phyloP scores from a whole-genome alignment of 2,113 vertebrate species.

The Ceyx melanurus region DNA sequence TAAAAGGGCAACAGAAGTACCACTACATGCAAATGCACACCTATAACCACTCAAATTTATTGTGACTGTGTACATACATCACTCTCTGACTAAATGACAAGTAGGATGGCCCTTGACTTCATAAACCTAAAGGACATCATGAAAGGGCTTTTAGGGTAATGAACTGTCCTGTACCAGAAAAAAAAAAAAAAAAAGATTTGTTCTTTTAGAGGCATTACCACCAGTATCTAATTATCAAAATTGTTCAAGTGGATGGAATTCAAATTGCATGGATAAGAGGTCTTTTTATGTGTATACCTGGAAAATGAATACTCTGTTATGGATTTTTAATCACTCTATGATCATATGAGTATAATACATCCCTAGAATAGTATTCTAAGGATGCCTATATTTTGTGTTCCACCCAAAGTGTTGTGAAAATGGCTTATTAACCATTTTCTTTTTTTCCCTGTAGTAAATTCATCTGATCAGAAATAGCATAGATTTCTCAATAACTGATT shows the following conservation, averaged over 20 bases:
- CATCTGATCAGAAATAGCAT: not conserved
- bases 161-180: not conserved
- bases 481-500: not conserved
- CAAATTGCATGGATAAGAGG: constrained; percentile 29
- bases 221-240: constrained; percentile 34
- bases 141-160: constrained; percentile 35
- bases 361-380: not conserved
- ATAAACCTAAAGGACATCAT: not conserved
- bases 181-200: not conserved
- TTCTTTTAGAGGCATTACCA: constrained; percentile 22
- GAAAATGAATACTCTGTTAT: not conserved
- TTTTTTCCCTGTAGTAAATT: not conserved
- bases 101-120: not conserved
- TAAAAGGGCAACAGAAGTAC: not conserved
- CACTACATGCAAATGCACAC: no score
- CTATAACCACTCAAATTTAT: not conserved
- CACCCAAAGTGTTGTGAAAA: not conserved
- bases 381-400: not conserved
- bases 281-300: not conserved
- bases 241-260: constrained; percentile 10
- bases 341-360: not conserved
- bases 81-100: not conserved
- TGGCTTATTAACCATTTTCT: not conserved
- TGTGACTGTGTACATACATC: not conserved
- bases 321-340: constrained; percentile 5